Percentiles rank a stretch among this genome's conserved stretches.
These are phyloP conservation scores for Clavelina lepadiformis DNA, from an alignment of 23 tunicate species.

Conservation along the genomic window DNA sequence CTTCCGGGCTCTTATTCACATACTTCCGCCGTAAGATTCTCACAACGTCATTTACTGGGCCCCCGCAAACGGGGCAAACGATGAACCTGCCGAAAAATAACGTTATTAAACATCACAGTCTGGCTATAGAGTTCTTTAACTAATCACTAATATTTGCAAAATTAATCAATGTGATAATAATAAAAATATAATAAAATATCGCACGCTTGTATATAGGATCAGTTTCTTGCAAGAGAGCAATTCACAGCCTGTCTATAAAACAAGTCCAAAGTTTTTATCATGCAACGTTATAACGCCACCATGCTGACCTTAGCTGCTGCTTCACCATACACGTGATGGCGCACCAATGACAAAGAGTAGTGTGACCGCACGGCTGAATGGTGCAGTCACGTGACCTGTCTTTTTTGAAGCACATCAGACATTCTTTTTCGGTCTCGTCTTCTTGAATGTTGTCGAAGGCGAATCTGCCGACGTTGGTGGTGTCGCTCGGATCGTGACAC, in stretches of 20 bases:
- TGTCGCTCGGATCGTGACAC: conserved; percentile 33
- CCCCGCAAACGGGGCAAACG: conserved; percentile 84
- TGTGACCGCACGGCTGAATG: conserved; percentile 86
- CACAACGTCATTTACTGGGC: conserved; percentile 71
- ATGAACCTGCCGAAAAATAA: conserved; percentile 70
- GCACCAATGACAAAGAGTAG: conserved; percentile 73
- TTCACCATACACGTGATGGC: conserved; percentile 87
- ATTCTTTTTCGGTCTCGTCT: conserved; percentile 57
- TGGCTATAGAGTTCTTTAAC: not conserved
- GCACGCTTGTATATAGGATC: too few relatives aligned
- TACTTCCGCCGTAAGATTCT: conserved; percentile 37
- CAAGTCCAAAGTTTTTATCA: too few relatives aligned
- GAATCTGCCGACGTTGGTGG: conserved; percentile 3
- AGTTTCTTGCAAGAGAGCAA: too few relatives aligned
- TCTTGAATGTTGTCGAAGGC: conserved; percentile 51
- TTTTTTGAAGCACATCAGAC: conserved; percentile 76
- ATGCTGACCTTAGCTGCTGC: conserved; percentile 61
- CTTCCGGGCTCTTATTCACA: too few relatives aligned
- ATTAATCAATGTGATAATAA: not conserved
- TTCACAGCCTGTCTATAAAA: too few relatives aligned
- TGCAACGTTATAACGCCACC: too few relatives aligned
- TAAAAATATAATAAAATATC: too few relatives aligned
- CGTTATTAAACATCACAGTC: not conserved
- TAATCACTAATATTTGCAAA: not conserved
- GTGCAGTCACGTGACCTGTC: conserved; percentile 67